phyloP scores from a whole-genome alignment of 2,888 invertebrate species.

The Drosophila yooni region DNA sequence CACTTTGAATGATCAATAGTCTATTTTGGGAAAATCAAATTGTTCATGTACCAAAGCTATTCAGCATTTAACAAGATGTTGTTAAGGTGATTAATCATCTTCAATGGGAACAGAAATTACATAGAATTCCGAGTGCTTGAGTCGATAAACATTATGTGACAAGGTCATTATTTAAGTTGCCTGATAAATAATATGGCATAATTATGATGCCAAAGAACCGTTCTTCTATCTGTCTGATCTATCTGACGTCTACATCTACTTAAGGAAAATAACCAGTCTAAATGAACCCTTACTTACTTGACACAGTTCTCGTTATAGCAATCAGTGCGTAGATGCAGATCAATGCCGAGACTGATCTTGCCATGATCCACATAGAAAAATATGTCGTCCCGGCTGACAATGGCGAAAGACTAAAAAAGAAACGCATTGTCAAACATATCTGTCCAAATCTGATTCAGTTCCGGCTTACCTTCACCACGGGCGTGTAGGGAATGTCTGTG shows the following conservation, averaged over 20 bases:
- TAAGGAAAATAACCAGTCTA: not conserved
- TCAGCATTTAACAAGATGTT: not conserved
- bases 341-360: conserved; percentile 87
- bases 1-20: not conserved
- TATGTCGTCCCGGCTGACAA: conserved; percentile 88
- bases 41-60: not conserved
- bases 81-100: not conserved
- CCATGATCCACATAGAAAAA: conserved; percentile 89
- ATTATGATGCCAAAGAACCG: not conserved
- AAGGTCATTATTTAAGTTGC: not conserved
- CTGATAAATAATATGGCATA: not conserved
- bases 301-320: conserved; percentile 88
- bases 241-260: not conserved
- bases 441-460: not conserved
- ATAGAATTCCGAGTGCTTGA: not conserved
- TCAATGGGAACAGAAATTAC: not conserved
- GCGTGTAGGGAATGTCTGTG: conserved; percentile 92
- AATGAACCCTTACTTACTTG: conserved; percentile 86
- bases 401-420: conserved; percentile 88
- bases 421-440: accelerated
- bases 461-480: conserved; percentile 88
- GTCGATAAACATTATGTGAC: not conserved
- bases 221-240: not conserved
- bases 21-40: not conserved
- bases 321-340: conserved; percentile 86